Evolutionary conservation across 2,797 vertebrate genomes (phyloP).

Genomic region (Alfaro cultratus): DNA sequence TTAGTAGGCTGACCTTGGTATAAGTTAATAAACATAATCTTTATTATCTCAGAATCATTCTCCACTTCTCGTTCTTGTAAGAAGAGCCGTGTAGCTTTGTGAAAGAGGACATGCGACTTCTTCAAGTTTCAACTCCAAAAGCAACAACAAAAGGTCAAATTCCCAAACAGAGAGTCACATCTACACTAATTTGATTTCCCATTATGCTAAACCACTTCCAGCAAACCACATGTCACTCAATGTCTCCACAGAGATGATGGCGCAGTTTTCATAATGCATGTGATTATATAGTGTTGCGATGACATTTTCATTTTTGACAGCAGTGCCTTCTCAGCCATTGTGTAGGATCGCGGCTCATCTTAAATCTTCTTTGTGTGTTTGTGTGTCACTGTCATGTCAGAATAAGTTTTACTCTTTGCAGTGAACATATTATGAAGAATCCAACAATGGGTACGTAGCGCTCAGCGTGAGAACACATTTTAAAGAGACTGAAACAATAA

Average conservation of each 20-base stretch:
- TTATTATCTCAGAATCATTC: background rate
- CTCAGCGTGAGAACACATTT: background rate
- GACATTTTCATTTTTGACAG: slow-evolving; percentile 6
- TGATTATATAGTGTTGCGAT: slow-evolving; percentile 4
- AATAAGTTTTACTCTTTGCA: background rate
- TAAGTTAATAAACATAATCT: background rate
- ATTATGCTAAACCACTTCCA: background rate
- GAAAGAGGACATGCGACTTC: background rate
- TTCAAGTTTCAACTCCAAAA: background rate
- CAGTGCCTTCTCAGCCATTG: slow-evolving; percentile 21
- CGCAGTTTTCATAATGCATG: background rate
- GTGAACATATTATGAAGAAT: background rate
- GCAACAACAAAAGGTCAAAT: background rate
- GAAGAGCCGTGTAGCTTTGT: background rate
- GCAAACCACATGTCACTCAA: background rate
- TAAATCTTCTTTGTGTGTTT: background rate
- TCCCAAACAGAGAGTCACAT: background rate
- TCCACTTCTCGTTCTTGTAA: background rate
- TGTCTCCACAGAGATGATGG: background rate
- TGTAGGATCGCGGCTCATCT: slow-evolving; percentile 10
- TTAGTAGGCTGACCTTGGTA: background rate
- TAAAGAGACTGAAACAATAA: background rate
- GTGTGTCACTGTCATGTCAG: background rate
- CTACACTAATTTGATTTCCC: background rate
- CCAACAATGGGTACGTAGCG: background rate